Percentiles rank a stretch among this genome's conserved stretches.
These are phyloP conservation scores for Drosophila nebulosa DNA, from an alignment of 1,140 invertebrate species.

Conservation along the genomic window DNA sequence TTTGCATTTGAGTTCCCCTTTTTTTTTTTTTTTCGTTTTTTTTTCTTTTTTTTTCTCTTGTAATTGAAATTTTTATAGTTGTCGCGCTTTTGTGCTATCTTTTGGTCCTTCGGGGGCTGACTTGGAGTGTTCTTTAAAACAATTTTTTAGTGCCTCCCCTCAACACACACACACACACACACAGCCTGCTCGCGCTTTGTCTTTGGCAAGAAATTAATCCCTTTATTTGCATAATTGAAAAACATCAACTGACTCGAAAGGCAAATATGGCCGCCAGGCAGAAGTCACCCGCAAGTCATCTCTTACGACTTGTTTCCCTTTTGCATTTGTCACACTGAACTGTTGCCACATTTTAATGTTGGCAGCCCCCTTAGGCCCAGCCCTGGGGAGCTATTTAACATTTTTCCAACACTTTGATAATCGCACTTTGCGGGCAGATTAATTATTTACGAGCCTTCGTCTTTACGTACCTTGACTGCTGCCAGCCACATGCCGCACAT, in stretches of 20 bases:
- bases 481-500: too few species aligned
- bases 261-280: conserved; percentile 46
- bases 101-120: conserved; percentile 9
- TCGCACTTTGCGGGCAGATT: conserved; percentile 78
- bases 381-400: conserved; percentile 77
- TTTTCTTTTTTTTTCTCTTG: conserved; percentile 25
- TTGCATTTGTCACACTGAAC: conserved; percentile 19
- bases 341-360: conserved; percentile 76
- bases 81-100: conserved; percentile 51
- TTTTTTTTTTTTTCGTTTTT: not conserved
- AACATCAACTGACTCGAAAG: conserved; percentile 63
- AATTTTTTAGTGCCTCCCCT: conserved; percentile 45
- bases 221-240: conserved; percentile 79
- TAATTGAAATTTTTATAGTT: conserved; percentile 80
- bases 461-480: conserved; percentile 10
- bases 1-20: not conserved
- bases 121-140: conserved; percentile 66
- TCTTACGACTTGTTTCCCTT: not conserved
- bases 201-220: conserved; percentile 72
- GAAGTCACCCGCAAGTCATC: not conserved
- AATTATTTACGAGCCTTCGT: conserved; percentile 74
- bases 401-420: conserved; percentile 80
- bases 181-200: not conserved
- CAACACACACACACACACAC: not conserved
- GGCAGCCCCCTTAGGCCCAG: conserved; percentile 14